Percentiles rank a stretch among this genome's conserved stretches.
Conservation (phyloP, 2,888 invertebrate species). For the Andrena fulva region DNA sequence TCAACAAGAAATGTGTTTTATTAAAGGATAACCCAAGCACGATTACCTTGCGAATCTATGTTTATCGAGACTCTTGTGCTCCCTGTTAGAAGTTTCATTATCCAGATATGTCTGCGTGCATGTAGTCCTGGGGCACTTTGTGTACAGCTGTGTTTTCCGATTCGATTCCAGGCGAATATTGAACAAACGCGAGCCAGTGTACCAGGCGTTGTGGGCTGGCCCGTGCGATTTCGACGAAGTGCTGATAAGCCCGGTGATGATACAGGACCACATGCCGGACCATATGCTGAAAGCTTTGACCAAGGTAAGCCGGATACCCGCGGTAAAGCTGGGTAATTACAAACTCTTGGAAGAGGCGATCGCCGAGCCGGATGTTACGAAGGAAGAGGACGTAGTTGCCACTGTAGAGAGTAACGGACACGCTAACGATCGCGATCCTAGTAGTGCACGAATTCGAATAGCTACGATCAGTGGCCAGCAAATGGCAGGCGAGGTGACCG, state of each 20-base stretch:
- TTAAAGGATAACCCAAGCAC: too few species aligned
- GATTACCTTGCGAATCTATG: too few species aligned
- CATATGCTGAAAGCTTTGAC: slow-evolving; percentile 93
- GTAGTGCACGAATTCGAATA: slow-evolving; percentile 39
- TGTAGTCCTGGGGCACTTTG: neutral
- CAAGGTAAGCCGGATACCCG: slow-evolving; percentile 88
- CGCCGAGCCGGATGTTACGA: slow-evolving; percentile 68
- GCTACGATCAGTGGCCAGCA: slow-evolving; percentile 51
- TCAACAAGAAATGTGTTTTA: too few species aligned
- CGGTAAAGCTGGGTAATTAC: slow-evolving; percentile 79
- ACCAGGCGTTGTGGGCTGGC: slow-evolving; percentile 94
- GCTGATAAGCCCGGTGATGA: slow-evolving; percentile 94
- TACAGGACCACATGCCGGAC: slow-evolving; percentile 96
- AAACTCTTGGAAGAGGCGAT: slow-evolving; percentile 79
- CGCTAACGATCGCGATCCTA: slow-evolving; percentile 43
- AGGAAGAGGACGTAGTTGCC: slow-evolving; percentile 51
- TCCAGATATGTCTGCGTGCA: too few species aligned
- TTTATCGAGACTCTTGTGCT: too few species aligned
- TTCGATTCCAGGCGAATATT: slow-evolving; percentile 87
- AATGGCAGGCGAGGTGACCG: slow-evolving; percentile 64
- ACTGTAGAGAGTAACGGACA: slow-evolving; percentile 49
- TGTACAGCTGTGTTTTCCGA: neutral
- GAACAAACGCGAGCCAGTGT: slow-evolving; percentile 91
- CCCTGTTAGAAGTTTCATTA: too few species aligned
- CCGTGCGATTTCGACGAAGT: slow-evolving; percentile 95